phyloP scores from a whole-genome alignment of 2,888 invertebrate species.

The Caenorhabditis sp. region DNA sequence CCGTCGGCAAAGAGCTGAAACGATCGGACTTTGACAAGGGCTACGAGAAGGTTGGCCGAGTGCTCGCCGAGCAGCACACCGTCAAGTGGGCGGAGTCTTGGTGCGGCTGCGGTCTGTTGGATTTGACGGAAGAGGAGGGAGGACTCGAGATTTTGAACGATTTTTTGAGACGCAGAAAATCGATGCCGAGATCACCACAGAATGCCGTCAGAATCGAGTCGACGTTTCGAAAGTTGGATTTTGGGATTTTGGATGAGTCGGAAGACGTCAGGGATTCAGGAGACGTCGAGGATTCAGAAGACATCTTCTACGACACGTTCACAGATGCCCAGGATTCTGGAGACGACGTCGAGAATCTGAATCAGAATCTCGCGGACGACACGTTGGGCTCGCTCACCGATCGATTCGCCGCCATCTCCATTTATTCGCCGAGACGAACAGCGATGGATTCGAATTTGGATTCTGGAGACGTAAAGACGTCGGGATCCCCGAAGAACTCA shows the following conservation, averaged over 20 bases:
- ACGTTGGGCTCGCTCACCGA: conserved; percentile 51
- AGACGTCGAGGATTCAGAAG: neutral
- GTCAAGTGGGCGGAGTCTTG: conserved; percentile 56
- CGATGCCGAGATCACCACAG: neutral
- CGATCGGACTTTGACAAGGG: conserved; percentile 58
- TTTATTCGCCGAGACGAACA: conserved; percentile 52
- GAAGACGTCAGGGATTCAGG: neutral
- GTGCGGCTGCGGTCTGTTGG: no score
- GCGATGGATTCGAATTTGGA: no score
- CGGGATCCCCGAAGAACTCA: neutral
- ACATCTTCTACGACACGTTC: conserved; percentile 55
- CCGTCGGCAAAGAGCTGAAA: conserved; percentile 49
- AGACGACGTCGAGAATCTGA: no score
- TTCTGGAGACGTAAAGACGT: neutral
- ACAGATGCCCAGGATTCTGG: conserved; percentile 16
- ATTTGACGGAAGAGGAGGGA: conserved; percentile 31
- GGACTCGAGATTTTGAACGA: conserved; percentile 30
- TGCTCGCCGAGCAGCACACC: conserved; percentile 16
- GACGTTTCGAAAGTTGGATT: conserved; percentile 16
- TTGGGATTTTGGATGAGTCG: conserved; percentile 31
- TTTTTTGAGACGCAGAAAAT: conserved; percentile 19
- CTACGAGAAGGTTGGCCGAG: conserved; percentile 48
- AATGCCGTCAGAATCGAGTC: neutral
- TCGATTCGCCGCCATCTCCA: conserved; percentile 51
- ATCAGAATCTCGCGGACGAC: conserved; percentile 54